These are phyloP conservation scores for Lipophrys pholis DNA, from an alignment of 2,113 vertebrate species.

Conservation along the genomic window DNA sequence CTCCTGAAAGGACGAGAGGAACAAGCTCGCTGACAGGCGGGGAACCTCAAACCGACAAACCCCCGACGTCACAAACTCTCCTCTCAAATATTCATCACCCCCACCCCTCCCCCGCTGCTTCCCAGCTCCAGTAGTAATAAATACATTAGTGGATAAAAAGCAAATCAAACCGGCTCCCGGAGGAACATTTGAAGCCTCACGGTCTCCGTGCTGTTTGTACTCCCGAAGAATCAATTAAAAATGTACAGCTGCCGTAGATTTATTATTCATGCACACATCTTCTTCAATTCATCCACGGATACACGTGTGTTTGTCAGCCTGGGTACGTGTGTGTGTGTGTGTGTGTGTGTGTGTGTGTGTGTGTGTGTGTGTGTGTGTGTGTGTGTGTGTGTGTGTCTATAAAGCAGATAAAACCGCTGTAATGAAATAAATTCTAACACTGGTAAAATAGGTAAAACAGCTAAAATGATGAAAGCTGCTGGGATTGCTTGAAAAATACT, in stretches of 20 bases:
- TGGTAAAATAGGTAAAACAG: too few relatives aligned
- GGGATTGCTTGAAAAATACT: too few relatives aligned
- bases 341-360: too few relatives aligned
- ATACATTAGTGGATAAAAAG: slow-evolving; percentile 76
- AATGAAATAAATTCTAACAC: too few relatives aligned
- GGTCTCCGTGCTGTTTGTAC: slow-evolving; percentile 80
- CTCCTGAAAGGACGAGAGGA: slow-evolving; percentile 20
- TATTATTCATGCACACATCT: slow-evolving; percentile 76
- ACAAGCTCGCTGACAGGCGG: slow-evolving; percentile 9
- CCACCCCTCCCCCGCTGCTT: slow-evolving; percentile 49
- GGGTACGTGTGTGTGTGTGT: too few relatives aligned
- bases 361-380: too few relatives aligned
- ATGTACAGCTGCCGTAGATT: slow-evolving; percentile 77
- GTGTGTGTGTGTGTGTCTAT: too few relatives aligned
- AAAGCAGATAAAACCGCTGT: too few relatives aligned
- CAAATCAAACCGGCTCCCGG: slow-evolving; percentile 65
- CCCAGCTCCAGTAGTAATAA: slow-evolving; percentile 73
- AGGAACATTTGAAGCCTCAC: slow-evolving; percentile 56
- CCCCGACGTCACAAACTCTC: slow-evolving; percentile 50
- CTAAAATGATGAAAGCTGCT: too few relatives aligned
- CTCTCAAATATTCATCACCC: slow-evolving; percentile 71
- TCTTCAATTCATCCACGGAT: slow-evolving; percentile 54
- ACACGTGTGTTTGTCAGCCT: slow-evolving; percentile 60
- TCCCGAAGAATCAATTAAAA: slow-evolving; percentile 80
- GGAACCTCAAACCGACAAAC: slow-evolving; percentile 40